These are phyloP conservation scores for Ophonus ardosiacus DNA, from an alignment of 2,888 invertebrate genomes.

Conservation along the genomic window DNA sequence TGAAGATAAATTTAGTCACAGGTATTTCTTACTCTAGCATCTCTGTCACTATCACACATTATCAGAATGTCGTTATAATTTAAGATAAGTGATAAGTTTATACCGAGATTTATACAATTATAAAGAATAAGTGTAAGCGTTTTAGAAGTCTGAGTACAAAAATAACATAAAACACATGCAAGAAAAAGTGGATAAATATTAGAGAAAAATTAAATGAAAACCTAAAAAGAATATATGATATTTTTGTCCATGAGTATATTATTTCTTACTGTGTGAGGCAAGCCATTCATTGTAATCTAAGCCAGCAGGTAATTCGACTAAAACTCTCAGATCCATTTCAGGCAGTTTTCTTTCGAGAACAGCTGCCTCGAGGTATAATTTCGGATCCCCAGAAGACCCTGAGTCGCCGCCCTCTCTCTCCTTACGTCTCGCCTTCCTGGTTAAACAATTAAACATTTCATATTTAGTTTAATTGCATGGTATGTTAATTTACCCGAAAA, in stretches of 20 bases:
- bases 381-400: slow-evolving; percentile 88
- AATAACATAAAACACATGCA: no score
- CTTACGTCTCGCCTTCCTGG: slow-evolving; percentile 97
- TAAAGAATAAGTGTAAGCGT: no score
- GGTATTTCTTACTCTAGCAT: no score
- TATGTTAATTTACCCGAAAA: slow-evolving; percentile 47
- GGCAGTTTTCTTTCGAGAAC: slow-evolving; percentile 95
- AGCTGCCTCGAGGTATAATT: slow-evolving; percentile 96
- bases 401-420: slow-evolving; percentile 90
- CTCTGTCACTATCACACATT: no score
- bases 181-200: no score
- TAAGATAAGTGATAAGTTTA: no score
- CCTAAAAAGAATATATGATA: no score
- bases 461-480: background rate
- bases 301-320: slow-evolving; percentile 96
- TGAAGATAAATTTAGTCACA: no score
- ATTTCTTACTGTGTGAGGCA: slow-evolving; percentile 94
- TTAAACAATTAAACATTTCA: slow-evolving; percentile 71
- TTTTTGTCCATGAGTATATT: background rate
- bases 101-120: no score
- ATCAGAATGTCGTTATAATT: no score
- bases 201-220: no score
- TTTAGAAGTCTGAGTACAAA: no score
- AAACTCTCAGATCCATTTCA: slow-evolving; percentile 94
- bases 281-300: slow-evolving; percentile 99